Evolutionary conservation across 2,113 vertebrate species (phyloP), one percentile per base, ranked within the genome.

Genomic region (Peromyscus maniculatus): DNA sequence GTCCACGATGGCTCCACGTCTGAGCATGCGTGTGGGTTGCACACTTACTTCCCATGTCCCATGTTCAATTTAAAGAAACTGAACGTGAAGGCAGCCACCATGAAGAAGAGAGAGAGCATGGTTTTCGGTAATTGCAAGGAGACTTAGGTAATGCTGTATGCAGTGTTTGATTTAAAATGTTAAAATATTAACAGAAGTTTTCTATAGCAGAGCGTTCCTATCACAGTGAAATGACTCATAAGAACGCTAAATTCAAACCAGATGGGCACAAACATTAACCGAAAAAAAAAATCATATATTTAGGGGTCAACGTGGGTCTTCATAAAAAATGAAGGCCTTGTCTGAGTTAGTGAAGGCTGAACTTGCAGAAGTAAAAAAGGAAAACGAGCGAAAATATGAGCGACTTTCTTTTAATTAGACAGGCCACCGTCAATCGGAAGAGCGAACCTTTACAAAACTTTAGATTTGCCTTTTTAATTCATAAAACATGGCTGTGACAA

Each of bases 161-260:
- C 77, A 52, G 89, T 95, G 95, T 98, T 99, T 98, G 98, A 98
- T 98, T 99, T 98, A 98, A 98, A 99, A 98, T 72, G 93, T 98
- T 98, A 98, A 99, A 99, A 98, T 99, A 98, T 98, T 99, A 98
- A 97, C 98, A 98, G 98, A 98, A 97, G 98, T 98, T 99, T 99
- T 98, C 98, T 99, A 97, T 97, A 98, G 98, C 97, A 96, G 95
- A 98, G 99, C 96, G 98, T 98, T 99, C 98, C 98, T 99, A 98
- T 99, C 98, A 98, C 98, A 99, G 98, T 98, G 98, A 99, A 99
- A 99, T 99, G 99, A 99, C 99, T 99, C 99, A 99, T 99, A 99
- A 98, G 98, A 98, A 99, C 98, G 97, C 96, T 98, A 98, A 99
- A 99, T 99, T 98, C 98, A 99, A 99, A 99, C 99, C 99, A 99